Conservation (phyloP, 2,888 invertebrate species). For the Resseliella maxima region DNA sequence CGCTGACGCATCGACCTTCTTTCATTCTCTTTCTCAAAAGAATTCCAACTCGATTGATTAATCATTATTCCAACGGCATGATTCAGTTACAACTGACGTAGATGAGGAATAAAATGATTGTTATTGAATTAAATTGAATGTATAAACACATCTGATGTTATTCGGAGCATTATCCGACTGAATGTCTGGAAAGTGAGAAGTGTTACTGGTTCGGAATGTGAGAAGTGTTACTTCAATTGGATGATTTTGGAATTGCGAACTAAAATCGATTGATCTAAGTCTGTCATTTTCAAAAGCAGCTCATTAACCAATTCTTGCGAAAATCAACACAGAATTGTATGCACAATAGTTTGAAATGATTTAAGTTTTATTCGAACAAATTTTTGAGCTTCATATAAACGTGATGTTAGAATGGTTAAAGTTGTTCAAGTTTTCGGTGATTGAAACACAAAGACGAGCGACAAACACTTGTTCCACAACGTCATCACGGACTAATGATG, state of each 20-base stretch:
- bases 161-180: not conserved
- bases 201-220: not conserved
- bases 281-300: not conserved
- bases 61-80: not conserved
- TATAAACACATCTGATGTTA: not conserved
- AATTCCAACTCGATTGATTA: constrained; percentile 51
- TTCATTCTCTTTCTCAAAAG: constrained; percentile 20
- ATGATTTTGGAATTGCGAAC: not conserved
- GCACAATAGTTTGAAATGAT: not conserved
- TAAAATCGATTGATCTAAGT: not conserved
- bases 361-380: not conserved
- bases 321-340: too few relatives aligned
- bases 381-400: not conserved
- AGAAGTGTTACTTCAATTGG: not conserved
- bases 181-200: not conserved
- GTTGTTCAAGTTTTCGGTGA: not conserved
- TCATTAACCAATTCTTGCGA: constrained; percentile 24
- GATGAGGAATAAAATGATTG: constrained; percentile 29
- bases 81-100: constrained; percentile 28
- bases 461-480: constrained; percentile 53
- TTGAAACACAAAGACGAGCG: not conserved
- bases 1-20: constrained; percentile 35
- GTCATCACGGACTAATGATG: not conserved
- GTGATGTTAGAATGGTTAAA: not conserved
- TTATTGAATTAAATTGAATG: constrained; percentile 44